These are phyloP conservation scores for Patiria pectinifera DNA, from an alignment of 53 echinoderm and acorn worm species.

Conservation along the genomic window DNA sequence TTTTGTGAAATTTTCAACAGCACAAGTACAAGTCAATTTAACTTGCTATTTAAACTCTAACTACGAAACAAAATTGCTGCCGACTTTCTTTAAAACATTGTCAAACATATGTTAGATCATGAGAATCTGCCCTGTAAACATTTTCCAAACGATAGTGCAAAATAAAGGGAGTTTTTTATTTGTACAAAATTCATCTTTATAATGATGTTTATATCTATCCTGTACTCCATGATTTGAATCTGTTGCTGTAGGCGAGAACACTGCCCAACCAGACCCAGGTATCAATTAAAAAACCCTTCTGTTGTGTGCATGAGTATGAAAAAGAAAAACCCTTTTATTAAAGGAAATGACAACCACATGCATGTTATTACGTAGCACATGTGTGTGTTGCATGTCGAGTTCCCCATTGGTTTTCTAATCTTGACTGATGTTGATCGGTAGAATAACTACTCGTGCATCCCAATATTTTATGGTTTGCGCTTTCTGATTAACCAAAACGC, in stretches of 20 bases:
- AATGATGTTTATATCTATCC: background rate
- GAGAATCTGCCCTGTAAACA: no score
- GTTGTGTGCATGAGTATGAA: conserved; percentile 7
- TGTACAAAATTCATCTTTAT: no score
- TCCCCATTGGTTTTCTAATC: background rate
- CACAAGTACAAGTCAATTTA: no score
- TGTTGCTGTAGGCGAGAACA: background rate
- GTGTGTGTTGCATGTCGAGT: background rate
- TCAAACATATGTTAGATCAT: no score
- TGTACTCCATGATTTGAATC: background rate
- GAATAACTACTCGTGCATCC: background rate
- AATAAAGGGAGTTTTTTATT: no score
- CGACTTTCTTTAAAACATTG: no score
- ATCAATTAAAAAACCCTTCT: background rate
- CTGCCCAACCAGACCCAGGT: conserved; percentile 35
- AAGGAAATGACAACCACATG: background rate
- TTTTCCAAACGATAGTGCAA: no score
- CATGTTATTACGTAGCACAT: background rate
- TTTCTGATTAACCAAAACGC: no score
- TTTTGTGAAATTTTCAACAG: no score
- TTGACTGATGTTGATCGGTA: background rate
- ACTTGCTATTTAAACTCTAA: no score
- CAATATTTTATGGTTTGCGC: no score
- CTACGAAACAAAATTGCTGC: no score
- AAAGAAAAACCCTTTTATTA: background rate